Percentiles rank a stretch among this genome's conserved stretches.
These are phyloP conservation scores for Eueremaeus valkanovi DNA, from an alignment of 2,888 invertebrate species.

Conservation along the genomic window DNA sequence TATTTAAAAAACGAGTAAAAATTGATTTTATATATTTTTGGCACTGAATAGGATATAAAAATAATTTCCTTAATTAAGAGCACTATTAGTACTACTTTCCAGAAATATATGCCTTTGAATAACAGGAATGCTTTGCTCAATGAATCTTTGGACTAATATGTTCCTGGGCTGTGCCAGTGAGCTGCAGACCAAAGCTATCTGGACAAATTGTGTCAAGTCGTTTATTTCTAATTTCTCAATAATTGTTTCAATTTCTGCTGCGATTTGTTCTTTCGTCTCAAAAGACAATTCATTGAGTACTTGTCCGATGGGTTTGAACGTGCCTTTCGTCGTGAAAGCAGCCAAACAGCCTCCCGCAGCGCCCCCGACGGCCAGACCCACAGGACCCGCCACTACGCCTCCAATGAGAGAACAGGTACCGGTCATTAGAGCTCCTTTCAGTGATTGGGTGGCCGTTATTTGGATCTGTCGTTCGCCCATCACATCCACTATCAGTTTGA, in stretches of 20 bases:
- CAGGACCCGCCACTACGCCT: conserved; percentile 41
- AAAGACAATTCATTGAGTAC: conserved; percentile 42
- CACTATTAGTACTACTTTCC: no score
- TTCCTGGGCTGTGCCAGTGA: neutral
- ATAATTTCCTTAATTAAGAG: no score
- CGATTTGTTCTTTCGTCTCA: conserved; percentile 39
- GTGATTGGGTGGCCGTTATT: conserved; percentile 42
- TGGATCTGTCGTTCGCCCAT: conserved; percentile 43
- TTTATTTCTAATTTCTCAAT: conserved; percentile 43
- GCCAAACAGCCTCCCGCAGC: conserved; percentile 42
- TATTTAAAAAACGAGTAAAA: no score
- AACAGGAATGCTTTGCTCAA: neutral
- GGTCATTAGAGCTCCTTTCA: conserved; percentile 44
- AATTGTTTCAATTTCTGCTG: conserved; percentile 38
- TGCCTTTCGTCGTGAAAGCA: conserved; percentile 36
- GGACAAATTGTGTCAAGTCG: conserved; percentile 42
- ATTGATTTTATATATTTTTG: no score
- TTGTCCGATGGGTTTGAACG: conserved; percentile 43
- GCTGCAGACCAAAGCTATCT: neutral
- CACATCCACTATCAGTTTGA: conserved; percentile 43
- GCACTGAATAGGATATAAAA: no score
- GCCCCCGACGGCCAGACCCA: conserved; percentile 45
- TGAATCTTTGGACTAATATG: conserved; percentile 1
- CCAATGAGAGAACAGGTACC: conserved; percentile 41
- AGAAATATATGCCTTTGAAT: neutral